These are phyloP conservation scores for Sebastes vulpes DNA, from an alignment of 2,797 vertebrate genomes.

Conservation along the genomic window DNA sequence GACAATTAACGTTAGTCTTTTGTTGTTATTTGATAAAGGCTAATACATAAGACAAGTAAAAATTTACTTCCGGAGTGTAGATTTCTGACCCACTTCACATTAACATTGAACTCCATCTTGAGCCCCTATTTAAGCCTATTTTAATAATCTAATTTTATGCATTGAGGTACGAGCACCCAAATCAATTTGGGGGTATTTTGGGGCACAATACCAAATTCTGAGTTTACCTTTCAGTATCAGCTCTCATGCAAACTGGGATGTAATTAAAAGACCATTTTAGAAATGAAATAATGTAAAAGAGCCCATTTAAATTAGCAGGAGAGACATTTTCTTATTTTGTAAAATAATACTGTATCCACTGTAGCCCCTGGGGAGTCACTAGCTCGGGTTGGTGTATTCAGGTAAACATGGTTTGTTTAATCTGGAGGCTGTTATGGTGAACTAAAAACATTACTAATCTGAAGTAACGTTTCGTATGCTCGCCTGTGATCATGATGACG, in stretches of 20 bases:
- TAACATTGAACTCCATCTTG: neutral
- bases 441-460: neutral
- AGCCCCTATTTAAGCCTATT: neutral
- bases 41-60: neutral
- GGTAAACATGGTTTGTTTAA: neutral
- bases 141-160: neutral
- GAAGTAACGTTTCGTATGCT: neutral
- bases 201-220: neutral
- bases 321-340: neutral
- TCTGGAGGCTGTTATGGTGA: neutral
- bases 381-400: neutral
- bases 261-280: neutral
- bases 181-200: neutral
- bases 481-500: constrained; percentile 31
- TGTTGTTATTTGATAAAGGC: neutral
- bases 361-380: neutral
- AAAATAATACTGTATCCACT: neutral
- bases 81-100: neutral
- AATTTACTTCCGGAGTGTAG: neutral
- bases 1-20: neutral
- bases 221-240: neutral
- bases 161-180: neutral
- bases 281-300: neutral
- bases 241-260: neutral
- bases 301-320: neutral